Evolutionary conservation across 2,888 invertebrate species (phyloP).

Genomic region (Nomada goodeniana): DNA sequence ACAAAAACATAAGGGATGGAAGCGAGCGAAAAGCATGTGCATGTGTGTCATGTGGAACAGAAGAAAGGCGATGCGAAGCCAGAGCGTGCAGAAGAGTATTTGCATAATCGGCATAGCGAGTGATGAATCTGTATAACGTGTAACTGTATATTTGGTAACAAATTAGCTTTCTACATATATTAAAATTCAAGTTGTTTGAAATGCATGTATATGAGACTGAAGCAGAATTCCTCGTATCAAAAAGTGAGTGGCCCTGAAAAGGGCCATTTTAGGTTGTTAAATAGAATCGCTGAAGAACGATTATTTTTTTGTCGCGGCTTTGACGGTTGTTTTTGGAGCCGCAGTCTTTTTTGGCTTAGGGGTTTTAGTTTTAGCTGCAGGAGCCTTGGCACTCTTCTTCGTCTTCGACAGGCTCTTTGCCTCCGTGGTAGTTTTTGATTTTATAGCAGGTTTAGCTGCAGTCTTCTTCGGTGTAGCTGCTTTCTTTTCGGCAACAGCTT

Average conservation of each 20-base stretch:
- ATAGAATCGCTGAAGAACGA: slow-evolving; percentile 17
- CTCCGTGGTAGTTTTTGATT: slow-evolving; percentile 36
- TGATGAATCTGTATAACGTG: too few species aligned
- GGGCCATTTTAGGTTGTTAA: slow-evolving; percentile 63
- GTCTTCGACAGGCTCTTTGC: slow-evolving; percentile 74
- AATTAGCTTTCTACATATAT: too few species aligned
- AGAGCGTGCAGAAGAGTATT: too few species aligned
- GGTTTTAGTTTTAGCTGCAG: slow-evolving; percentile 69
- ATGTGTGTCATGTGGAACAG: too few species aligned
- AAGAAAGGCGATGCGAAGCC: too few species aligned
- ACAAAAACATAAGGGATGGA: too few species aligned
- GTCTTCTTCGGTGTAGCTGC: slow-evolving; percentile 41
- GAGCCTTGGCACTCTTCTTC: slow-evolving; percentile 80
- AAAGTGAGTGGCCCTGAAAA: slow-evolving; percentile 71
- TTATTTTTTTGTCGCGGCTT: slow-evolving; percentile 63
- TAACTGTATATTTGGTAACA: too few species aligned
- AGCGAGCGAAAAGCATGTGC: too few species aligned
- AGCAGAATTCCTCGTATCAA: slow-evolving; percentile 20
- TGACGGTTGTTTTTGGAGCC: slow-evolving; percentile 59
- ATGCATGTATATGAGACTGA: too few species aligned
- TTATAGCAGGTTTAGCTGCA: slow-evolving; percentile 49
- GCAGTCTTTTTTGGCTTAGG: slow-evolving; percentile 81
- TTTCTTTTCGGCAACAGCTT: slow-evolving; percentile 56
- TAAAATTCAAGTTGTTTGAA: too few species aligned
- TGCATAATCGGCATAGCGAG: too few species aligned